Evolutionary conservation across 2,113 vertebrate species (phyloP), one percentile per base, ranked within the genome.

Genomic region (Sitta europaea): DNA sequence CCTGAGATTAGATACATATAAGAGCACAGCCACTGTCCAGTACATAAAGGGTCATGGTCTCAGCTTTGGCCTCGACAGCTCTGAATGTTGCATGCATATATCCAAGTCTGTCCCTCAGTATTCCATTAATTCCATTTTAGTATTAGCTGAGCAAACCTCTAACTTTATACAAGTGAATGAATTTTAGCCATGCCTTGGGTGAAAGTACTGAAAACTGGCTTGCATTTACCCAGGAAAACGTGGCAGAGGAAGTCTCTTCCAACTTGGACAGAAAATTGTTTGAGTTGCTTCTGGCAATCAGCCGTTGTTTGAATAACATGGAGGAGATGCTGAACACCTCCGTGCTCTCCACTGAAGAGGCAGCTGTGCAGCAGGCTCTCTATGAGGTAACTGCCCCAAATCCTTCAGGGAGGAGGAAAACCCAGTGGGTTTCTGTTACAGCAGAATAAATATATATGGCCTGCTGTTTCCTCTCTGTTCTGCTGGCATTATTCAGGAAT

Each of bases 231-330:
- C 85, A 99, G 98, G 97, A 96, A 53, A 95, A 91, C 13, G 31
- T 94, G 61, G 88, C 67, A 19, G 97, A 97, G 65, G 96, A 96
- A 65, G 70, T 94, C 13, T 88, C 63, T 12, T 96, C 94, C 63
- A 89, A 42, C 22, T 94, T 99, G 95, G 98, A 99, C 63, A 98
- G 98, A 94, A 98, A 98, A 73, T 92, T 99, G 78, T 99, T 99
- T 96, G 97, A 98, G 24, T 94, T 98, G 31, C 96, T 99, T 74
- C 95, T 97, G 78, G 93, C 98, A 8, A 97, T 98, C 53, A 97
- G 97, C 51, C 97, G 96, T 67, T 98, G 97, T 48, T 98, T 99
- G 54, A 97, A 97, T 51, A 97, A 98, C 4, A 95, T 98, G 79
- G 97, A 96, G 73, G 94, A 98, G 92, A 97, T 98, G 97, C 96